These are phyloP conservation scores for Creontiades dilutus DNA, from an alignment of 2,888 invertebrate genomes.

Conservation along the genomic window DNA sequence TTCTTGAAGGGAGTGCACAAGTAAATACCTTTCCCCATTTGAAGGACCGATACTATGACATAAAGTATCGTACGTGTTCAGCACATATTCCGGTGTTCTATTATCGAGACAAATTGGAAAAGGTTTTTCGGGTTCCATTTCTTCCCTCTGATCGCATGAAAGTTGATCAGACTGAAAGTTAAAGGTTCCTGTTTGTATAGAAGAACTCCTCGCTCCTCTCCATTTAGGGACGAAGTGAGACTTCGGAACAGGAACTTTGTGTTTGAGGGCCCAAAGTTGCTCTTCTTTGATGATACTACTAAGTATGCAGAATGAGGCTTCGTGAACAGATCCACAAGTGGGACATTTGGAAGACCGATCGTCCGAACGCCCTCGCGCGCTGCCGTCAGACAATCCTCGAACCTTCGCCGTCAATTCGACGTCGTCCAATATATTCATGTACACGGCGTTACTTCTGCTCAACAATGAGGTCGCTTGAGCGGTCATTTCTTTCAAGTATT, in stretches of 20 bases:
- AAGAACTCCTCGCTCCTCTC: not conserved
- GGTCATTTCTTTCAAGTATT: conserved; percentile 48
- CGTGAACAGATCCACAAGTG: not conserved
- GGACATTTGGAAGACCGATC: not conserved
- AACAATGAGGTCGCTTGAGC: conserved; percentile 38
- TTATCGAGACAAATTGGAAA: not conserved
- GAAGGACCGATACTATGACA: not conserved
- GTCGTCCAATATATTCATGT: conserved; percentile 20
- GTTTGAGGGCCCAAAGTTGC: not conserved
- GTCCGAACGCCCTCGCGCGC: not conserved
- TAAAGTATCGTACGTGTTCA: not conserved
- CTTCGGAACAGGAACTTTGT: not conserved
- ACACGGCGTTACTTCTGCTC: conserved; percentile 41
- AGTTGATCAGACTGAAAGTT: not conserved
- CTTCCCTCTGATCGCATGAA: too few relatives aligned
- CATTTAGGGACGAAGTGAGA: not conserved
- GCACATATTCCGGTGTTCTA: not conserved
- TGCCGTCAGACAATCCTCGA: conserved; percentile 3
- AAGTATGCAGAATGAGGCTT: conserved; percentile 18
- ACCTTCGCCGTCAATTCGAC: not conserved
- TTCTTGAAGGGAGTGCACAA: not conserved
- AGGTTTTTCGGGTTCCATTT: not conserved
- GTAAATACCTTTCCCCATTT: not conserved
- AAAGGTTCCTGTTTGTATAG: too few relatives aligned
- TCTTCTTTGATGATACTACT: conserved; percentile 11